These are phyloP conservation scores for Clistopyga incitator DNA, from an alignment of 2,888 invertebrate species.

Conservation along the genomic window DNA sequence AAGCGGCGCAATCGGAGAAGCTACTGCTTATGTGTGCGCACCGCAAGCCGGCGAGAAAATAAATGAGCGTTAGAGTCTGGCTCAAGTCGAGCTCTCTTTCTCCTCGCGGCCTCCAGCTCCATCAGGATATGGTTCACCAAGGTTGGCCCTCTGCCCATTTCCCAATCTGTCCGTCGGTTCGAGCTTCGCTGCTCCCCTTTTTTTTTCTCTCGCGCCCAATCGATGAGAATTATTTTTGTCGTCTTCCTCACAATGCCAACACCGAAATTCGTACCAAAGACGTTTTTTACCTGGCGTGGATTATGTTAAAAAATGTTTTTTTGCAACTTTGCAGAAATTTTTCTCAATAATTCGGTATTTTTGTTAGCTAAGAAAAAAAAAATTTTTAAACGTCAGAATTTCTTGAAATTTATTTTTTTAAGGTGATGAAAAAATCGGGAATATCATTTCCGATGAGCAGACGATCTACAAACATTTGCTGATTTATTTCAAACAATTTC, in stretches of 20 bases:
- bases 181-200: background rate
- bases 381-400: no score
- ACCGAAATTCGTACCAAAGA: background rate
- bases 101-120: slow-evolving; percentile 45
- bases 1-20: slow-evolving; percentile 19
- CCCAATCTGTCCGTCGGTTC: slow-evolving; percentile 56
- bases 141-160: slow-evolving; percentile 64
- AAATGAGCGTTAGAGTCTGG: slow-evolving; percentile 37
- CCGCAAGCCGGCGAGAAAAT: slow-evolving; percentile 41
- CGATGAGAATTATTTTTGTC: slow-evolving; percentile 43
- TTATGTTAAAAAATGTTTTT: no score
- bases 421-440: no score
- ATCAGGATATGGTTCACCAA: slow-evolving; percentile 61
- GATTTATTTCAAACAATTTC: no score
- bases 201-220: slow-evolving; percentile 15
- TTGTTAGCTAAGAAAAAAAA: no score
- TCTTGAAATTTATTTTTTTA: no score
- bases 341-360: no score
- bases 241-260: slow-evolving; percentile 5
- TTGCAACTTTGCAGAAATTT: no score
- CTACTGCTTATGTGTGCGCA: slow-evolving; percentile 35
- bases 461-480: no score
- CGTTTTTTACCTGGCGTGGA: no score
- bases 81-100: slow-evolving; percentile 32
- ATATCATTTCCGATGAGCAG: no score